Percentiles rank a stretch among this genome's conserved stretches.
phyloP scores from a whole-genome alignment of 2,888 invertebrate species.

The Congeria kusceri region DNA sequence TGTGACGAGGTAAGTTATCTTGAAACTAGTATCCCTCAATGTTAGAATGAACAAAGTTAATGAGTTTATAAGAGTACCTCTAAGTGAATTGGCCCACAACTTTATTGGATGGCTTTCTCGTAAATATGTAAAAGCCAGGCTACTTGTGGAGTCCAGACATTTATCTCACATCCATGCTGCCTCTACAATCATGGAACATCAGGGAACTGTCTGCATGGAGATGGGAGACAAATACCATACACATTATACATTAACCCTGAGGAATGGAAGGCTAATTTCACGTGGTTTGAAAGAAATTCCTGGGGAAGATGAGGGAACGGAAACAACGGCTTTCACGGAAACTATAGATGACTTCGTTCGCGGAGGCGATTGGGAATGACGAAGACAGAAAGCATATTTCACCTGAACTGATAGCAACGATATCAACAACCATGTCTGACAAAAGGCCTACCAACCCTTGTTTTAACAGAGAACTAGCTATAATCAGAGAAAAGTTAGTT shows the following conservation, averaged over 20 bases:
- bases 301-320: too few relatives aligned
- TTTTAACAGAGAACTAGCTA: slow-evolving; percentile 6
- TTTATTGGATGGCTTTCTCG: slow-evolving; percentile 15
- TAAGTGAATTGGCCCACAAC: slow-evolving; percentile 17
- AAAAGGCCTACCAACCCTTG: slow-evolving; percentile 21
- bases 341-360: too few relatives aligned
- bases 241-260: slow-evolving; percentile 12
- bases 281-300: too few relatives aligned
- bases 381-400: background rate
- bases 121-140: background rate
- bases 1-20: slow-evolving; percentile 21
- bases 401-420: slow-evolving; percentile 2
- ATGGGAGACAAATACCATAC: slow-evolving; percentile 26
- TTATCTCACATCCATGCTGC: slow-evolving; percentile 17
- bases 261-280: too few relatives aligned
- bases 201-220: too few relatives aligned
- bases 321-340: too few relatives aligned
- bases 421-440: slow-evolving; percentile 30
- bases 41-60: slow-evolving; percentile 17
- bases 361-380: too few relatives aligned
- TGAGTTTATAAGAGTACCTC: slow-evolving; percentile 11
- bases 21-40: slow-evolving; percentile 20
- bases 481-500: background rate
- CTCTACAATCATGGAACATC: background rate
- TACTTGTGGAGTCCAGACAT: slow-evolving; percentile 20